Evolutionary conservation across 2,797 vertebrate species (phyloP), one percentile per base, ranked within the genome.

Genomic region (Pseudochirops cupreus): DNA sequence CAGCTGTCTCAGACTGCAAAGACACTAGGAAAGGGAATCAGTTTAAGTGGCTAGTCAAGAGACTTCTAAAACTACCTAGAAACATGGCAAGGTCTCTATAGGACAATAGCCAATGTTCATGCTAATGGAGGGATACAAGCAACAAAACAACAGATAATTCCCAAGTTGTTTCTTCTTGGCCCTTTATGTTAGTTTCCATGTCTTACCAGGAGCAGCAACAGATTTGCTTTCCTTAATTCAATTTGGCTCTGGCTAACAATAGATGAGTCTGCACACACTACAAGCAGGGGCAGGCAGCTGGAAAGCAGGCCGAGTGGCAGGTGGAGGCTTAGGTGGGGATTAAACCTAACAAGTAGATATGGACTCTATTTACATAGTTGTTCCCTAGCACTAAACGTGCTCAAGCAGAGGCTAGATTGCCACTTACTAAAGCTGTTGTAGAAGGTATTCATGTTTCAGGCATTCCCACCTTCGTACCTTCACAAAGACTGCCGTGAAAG

Each of bases 81-180:
- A 95, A 96, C 56, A 52, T 26, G 54, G 13, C 9, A 2, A 46
- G 54, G 59, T 67, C 96, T n/a, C 52, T 52, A 39, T 21, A 13
- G 93, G 57, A 67, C 57, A 46, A 53, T 24, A 54, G 24, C 56
- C 74, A 95, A 95, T 54, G 92, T 89, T 92, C 55, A 95, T 93
- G 62, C 59, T 39, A 59, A 1, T 87, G 50, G 87, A 82, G 62
- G 31, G 39, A 91, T n/a, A 91, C 9, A 14, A 4, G 4, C 58
- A 91, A 90, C 2, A 56, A 46, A 95, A 56, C 53, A 54, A 58
- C 28, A 18, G 1, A 96, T 74, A 95, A 59, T 5, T 31, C 52
- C 13, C 90, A 82, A 94, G 29, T 55, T 56, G 91, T 62, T 91
- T 91, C 91, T 95, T 82, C 91, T 31, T 12, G 31, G 33, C 9